Conservation (phyloP, 2,113 vertebrate species). For the Ceratotherium simum region DNA sequence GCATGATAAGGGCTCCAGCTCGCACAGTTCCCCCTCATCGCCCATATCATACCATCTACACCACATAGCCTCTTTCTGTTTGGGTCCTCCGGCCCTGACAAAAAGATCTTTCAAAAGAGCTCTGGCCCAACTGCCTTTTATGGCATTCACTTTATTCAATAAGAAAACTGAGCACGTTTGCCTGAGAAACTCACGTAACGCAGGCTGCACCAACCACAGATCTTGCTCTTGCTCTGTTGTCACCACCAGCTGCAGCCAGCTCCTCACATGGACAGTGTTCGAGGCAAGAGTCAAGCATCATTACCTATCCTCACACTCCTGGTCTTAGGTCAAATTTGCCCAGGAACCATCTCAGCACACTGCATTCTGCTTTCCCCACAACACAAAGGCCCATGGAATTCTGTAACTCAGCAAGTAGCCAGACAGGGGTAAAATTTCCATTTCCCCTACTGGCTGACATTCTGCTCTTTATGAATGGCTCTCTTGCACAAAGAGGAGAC, state of each 20-base stretch:
- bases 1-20: background rate
- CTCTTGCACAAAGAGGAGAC: background rate
- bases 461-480: background rate
- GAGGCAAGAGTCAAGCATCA: background rate
- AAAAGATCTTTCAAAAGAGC: background rate
- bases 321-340: background rate
- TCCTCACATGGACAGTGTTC: background rate
- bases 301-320: background rate
- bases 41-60: background rate
- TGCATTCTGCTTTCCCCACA: background rate
- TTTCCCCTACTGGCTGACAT: background rate
- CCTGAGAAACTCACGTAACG: background rate
- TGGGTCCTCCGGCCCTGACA: background rate
- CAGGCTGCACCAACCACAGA: background rate
- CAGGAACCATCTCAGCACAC: background rate
- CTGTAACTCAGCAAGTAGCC: background rate
- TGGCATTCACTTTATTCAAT: background rate
- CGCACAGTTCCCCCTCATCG: background rate
- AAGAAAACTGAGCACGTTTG: background rate
- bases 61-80: background rate
- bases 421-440: background rate
- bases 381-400: background rate
- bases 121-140: background rate
- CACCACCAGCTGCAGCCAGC: background rate
- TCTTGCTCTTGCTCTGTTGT: background rate